Base-by-base conservation (phyloP, 1,140 invertebrate genomes). In the Drosophila pectinifera region DNA sequence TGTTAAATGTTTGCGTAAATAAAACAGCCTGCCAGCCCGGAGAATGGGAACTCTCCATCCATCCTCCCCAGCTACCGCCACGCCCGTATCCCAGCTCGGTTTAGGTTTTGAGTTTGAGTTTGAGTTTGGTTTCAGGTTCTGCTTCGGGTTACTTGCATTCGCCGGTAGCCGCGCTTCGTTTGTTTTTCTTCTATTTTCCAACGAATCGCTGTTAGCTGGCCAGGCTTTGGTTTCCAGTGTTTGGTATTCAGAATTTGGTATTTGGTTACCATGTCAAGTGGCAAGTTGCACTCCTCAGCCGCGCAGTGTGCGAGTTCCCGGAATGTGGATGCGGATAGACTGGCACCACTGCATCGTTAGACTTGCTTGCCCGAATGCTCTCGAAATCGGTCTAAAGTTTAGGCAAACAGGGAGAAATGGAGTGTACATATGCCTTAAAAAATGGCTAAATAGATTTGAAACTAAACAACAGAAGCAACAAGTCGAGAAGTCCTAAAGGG, bases 1-100 rank as follows among this genome's bases (percentile, higher is more conserved):
- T 91, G 89, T 91, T 91, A 91, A 91, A 85, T 81, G 81, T 85
- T 90, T 86, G 82, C 78, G 73, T 78, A 91, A 91, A 91, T 78
- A 91, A 45, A 45, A 59, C 31, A 69, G 78, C 49, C 54, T 43
- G 76, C 49, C n/a, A n/a, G n/a, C n/a, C n/a, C 54, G 41, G 42
- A 22, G 63, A 41, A 20, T 54, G 16, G 43, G 45, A 51, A 76
- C 68, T 65, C 24, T 31, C n/a, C 22, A 64, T 28, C 26, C 20
- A 64, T 41, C 41, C 14, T 16, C 53, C n/a, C 18, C 55, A 20
- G 22, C 55, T 58, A 18, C 62, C 3, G 20, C 31, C 68, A 63
- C 68, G 43, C 72, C 73, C 61, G 48, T 75, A 54, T 67, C 22
- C 36, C 26, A 5, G 4, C 38, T 38, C 11, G 24, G 24, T 26